These are phyloP conservation scores for Malurus melanocephalus DNA, from an alignment of 2,113 vertebrate genomes.

Conservation along the genomic window DNA sequence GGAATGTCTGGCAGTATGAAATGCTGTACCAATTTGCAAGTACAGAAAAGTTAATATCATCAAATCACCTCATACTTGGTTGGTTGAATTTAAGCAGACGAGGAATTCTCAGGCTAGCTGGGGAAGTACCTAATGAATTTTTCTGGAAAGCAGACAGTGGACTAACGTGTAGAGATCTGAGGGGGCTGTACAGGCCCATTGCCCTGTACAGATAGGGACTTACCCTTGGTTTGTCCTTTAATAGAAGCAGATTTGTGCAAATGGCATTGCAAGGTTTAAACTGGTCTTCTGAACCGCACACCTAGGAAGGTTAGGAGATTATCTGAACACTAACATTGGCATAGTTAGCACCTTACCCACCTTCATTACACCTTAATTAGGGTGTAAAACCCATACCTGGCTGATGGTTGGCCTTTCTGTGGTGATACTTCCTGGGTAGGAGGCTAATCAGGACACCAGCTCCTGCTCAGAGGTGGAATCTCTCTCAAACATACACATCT, in stretches of 20 bases:
- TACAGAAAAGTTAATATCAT: neutral
- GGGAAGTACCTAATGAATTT: neutral
- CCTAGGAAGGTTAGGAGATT: neutral
- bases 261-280: neutral
- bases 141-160: neutral
- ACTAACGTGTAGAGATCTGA: neutral
- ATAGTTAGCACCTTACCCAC: neutral
- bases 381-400: neutral
- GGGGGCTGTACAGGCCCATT: neutral
- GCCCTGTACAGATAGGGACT: neutral
- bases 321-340: neutral
- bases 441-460: neutral
- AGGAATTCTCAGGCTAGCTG: neutral
- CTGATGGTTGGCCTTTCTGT: neutral
- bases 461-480: neutral
- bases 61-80: neutral
- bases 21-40: neutral
- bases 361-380: neutral
- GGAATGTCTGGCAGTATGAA: neutral
- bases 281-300: neutral
- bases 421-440: neutral
- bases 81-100: neutral
- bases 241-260: neutral
- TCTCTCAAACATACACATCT: neutral
- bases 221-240: neutral